phyloP scores from a whole-genome alignment of 2,888 invertebrate genomes.

The Drosophila anomalata region DNA sequence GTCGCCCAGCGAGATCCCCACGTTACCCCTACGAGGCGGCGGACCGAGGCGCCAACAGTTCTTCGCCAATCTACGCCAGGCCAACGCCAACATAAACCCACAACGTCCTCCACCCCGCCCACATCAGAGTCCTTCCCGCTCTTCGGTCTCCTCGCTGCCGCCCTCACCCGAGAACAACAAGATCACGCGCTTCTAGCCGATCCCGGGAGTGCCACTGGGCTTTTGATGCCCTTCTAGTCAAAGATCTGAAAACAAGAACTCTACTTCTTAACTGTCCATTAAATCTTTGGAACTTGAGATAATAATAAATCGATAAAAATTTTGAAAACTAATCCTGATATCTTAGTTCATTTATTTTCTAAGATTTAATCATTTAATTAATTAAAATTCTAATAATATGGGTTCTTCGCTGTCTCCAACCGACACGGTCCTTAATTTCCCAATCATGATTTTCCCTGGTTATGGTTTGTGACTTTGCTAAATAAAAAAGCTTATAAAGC shows the following conservation, averaged over 20 bases:
- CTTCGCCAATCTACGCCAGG: conserved; percentile 83
- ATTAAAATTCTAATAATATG: too few relatives aligned
- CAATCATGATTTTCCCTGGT: neutral
- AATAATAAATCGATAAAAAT: conserved; percentile 27
- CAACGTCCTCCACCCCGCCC: conserved; percentile 76
- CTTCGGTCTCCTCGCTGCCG: conserved; percentile 82
- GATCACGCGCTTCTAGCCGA: conserved; percentile 82
- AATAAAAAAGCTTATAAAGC: conserved; percentile 52
- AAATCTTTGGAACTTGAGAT: conserved; percentile 20
- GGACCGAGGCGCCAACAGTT: conserved; percentile 83
- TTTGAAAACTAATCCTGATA: neutral
- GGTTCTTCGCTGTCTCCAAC: too few relatives aligned
- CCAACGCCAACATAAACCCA: conserved; percentile 82
- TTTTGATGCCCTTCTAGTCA: conserved; percentile 61
- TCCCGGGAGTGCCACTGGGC: conserved; percentile 25
- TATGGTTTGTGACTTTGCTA: conserved; percentile 53
- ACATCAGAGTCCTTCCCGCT: conserved; percentile 77
- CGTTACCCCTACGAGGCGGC: conserved; percentile 82
- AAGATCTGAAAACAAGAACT: conserved; percentile 47
- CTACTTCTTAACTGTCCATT: conserved; percentile 41
- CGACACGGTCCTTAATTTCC: neutral
- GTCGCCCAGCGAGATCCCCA: conserved; percentile 84
- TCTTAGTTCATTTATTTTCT: too few relatives aligned
- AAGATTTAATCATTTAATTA: too few relatives aligned
- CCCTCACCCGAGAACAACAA: conserved; percentile 82